Evolutionary conservation across 2,888 invertebrate species (phyloP).

Genomic region (Athalia circularis): DNA sequence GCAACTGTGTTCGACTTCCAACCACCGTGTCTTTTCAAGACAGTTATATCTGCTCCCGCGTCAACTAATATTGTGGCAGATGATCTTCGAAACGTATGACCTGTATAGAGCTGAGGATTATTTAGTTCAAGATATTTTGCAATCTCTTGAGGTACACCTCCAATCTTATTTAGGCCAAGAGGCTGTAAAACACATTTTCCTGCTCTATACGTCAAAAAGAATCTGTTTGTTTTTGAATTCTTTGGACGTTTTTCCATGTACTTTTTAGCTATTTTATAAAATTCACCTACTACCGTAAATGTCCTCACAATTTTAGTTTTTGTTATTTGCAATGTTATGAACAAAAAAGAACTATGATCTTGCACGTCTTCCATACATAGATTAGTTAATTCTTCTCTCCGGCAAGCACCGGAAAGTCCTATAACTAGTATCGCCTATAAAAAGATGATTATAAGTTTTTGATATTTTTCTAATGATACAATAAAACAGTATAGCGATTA

Average conservation of each 20-base stretch:
- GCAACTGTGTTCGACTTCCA: conserved; percentile 18
- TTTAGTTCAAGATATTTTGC: not conserved
- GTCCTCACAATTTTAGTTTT: conserved; percentile 23
- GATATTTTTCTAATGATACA: no score
- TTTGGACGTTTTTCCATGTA: not conserved
- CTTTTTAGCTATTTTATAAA: conserved; percentile 40
- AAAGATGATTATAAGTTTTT: no score
- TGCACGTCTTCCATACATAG: not conserved
- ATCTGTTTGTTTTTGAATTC: not conserved
- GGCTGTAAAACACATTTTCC: not conserved
- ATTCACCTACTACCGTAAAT: conserved; percentile 47
- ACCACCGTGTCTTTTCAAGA: conserved; percentile 15
- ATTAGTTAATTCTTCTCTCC: conserved; percentile 17
- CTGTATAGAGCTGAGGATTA: not conserved
- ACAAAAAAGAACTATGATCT: conserved; percentile 4
- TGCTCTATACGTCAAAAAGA: not conserved
- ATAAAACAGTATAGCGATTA: no score
- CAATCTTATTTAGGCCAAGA: conserved; percentile 1
- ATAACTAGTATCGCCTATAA: not conserved
- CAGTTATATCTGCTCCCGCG: conserved; percentile 5
- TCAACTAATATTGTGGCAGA: conserved; percentile 10
- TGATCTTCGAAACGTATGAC: not conserved
- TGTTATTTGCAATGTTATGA: conserved; percentile 12
- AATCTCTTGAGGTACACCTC: not conserved
- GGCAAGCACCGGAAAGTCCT: conserved; percentile 1